phyloP scores from a whole-genome alignment of 2,113 vertebrate species.

The Antechinus flavipes region DNA sequence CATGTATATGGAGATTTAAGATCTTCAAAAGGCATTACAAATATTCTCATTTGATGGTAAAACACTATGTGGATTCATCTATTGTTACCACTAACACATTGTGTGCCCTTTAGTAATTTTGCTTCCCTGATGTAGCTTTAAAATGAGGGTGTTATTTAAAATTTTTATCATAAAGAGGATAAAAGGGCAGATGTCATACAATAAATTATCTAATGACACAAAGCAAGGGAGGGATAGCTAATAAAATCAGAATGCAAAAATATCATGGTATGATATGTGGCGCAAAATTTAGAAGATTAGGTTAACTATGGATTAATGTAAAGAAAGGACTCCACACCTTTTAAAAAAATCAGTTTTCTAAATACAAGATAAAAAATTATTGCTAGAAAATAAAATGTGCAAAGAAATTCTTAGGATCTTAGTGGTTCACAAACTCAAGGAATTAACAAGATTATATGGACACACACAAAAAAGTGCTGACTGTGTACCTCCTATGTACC shows the following conservation, averaged over 20 bases:
- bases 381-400: not conserved
- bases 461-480: not conserved
- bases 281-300: not conserved
- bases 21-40: not conserved
- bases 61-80: not conserved
- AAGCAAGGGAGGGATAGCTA: not conserved
- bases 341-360: not conserved
- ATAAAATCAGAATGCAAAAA: not conserved
- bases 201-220: not conserved
- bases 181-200: not conserved
- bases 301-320: not conserved
- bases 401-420: not conserved
- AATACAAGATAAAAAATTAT: not conserved
- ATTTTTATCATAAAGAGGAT: not conserved
- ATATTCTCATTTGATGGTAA: not conserved
- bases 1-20: not conserved
- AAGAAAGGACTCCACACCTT: not conserved
- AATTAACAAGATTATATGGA: not conserved
- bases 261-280: not conserved
- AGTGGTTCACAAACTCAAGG: not conserved
- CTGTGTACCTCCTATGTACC: not conserved
- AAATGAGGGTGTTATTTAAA: not conserved
- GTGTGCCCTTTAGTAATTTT: not conserved
- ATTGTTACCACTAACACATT: not conserved
- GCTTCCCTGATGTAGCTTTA: not conserved